Evolutionary conservation across 1,140 invertebrate species (phyloP), one percentile per base, ranked within the genome.

Genomic region (Trichogramma pretiosum): DNA sequence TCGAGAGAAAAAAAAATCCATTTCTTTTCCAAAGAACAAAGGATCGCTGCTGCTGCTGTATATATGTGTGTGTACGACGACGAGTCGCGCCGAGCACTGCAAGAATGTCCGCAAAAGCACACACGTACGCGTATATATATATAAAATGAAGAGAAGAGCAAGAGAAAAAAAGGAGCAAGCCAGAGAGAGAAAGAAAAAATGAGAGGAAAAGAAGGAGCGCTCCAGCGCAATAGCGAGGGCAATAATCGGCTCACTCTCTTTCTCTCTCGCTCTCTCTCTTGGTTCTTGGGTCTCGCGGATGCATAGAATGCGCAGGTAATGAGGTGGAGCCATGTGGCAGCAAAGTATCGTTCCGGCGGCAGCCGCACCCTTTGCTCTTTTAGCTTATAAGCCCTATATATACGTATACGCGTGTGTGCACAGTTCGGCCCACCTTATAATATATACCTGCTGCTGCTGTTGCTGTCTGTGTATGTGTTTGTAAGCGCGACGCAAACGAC

Each of bases 281-380:
- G n/a, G n/a, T n/a, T n/a, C n/a, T n/a, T n/a, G n/a, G 59, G 53
- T 60, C 61, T 60, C 61, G 30, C 21, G 43, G 43, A 46, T 67
- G 68, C 68, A 71, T 70, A 71, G 68, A 71, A 71, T 70, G 68
- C 65, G n/a, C 59, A 60, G 65, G 65, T 71, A 71, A 71, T 71
- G 68, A 71, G 68, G 67, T 70, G 65, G 66, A 44, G 48, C 58
- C 59, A 53, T 65, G 67, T 28, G 24, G 5, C 24, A 11, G 5
- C 5, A 28, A 11, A 7, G 5, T 28, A 7, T 28, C 11, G 24
- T 18, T 8, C 35, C 16, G 21, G 35, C 4, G 35, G 21, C 26
- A 24, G 67, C 68, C 68, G 68, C 68, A 70, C 68, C 67, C 66
- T 68, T 67, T 61, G 54, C 39, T 60, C 63, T 62, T 64, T 57